phyloP scores from a whole-genome alignment of 2,888 invertebrate species.

The Rhimphoctona megacephalus region DNA sequence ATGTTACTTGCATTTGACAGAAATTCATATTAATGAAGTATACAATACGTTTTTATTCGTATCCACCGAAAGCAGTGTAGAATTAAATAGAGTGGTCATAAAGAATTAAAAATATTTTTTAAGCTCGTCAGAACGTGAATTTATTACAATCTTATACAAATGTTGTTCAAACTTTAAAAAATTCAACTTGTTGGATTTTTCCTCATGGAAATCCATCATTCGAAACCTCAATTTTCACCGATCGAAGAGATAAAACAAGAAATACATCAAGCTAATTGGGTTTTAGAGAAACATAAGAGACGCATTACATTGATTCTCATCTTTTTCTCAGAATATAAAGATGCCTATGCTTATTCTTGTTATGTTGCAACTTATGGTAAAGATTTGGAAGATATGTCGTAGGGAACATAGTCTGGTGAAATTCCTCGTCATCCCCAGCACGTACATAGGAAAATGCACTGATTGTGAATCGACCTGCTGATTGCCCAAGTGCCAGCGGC shows the following conservation, averaged over 20 bases:
- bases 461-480: slow-evolving; percentile 82
- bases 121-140: background rate
- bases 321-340: background rate
- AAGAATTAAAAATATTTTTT: slow-evolving; percentile 4
- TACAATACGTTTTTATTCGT: slow-evolving; percentile 16
- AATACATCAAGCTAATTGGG: background rate
- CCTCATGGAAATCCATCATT: background rate
- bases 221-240: background rate
- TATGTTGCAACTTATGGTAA: background rate
- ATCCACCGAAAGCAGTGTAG: background rate
- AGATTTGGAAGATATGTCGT: slow-evolving; percentile 15
- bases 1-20: slow-evolving; percentile 33
- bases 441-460: slow-evolving; percentile 72
- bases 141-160: background rate
- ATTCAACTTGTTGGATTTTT: background rate
- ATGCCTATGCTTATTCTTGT: background rate
- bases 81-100: background rate
- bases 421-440: slow-evolving; percentile 10
- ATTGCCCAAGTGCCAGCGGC: slow-evolving; percentile 82
- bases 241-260: background rate
- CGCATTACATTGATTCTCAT: background rate
- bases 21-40: slow-evolving; percentile 48
- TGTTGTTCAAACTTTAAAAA: background rate
- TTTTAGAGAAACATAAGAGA: background rate
- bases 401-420: slow-evolving; percentile 48